Conservation (phyloP, 92 coral and sea anemone genomes). For the Umimayanthus kanabou region DNA sequence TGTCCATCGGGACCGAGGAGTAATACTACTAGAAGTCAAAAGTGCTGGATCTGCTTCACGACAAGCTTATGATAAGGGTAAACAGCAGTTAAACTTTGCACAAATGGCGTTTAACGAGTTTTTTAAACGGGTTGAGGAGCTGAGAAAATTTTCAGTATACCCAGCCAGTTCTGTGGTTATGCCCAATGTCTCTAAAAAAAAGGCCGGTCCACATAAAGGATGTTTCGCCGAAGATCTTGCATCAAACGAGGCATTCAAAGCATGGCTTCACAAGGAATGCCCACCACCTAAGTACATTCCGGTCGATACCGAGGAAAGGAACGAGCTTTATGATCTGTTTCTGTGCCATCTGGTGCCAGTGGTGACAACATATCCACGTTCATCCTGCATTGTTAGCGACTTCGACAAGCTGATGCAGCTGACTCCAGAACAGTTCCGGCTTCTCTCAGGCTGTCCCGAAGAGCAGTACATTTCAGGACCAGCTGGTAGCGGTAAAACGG, state of each 20-base stretch:
- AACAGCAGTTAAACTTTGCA: neutral
- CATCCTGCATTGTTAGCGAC: neutral
- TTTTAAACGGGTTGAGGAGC: neutral
- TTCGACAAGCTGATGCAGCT: neutral
- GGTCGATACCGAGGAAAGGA: neutral
- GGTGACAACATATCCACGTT: neutral
- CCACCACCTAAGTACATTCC: neutral
- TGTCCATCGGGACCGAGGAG: slow-evolving; percentile 5
- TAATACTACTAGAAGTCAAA: slow-evolving; percentile 31
- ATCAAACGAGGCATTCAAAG: slow-evolving; percentile 18
- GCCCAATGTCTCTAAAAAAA: slow-evolving; percentile 36
- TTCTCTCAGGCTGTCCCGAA: neutral
- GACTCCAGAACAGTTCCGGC: slow-evolving; percentile 1
- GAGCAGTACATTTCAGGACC: slow-evolving; percentile 21
- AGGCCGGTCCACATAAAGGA: neutral
- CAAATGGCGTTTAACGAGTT: neutral
- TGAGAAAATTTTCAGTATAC: neutral
- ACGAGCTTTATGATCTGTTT: neutral
- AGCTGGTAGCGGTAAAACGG: neutral
- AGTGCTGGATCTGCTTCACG: neutral
- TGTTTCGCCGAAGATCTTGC: slow-evolving; percentile 17
- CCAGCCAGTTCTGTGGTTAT: slow-evolving; percentile 11
- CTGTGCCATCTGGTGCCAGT: neutral
- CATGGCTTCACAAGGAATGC: slow-evolving; percentile 13
- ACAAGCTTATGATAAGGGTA: neutral